A percentile compares a stretch with the other conserved stretches of the same genome.
Conservation (phyloP, 2,113 vertebrate species). For the Nannospalax galili region DNA sequence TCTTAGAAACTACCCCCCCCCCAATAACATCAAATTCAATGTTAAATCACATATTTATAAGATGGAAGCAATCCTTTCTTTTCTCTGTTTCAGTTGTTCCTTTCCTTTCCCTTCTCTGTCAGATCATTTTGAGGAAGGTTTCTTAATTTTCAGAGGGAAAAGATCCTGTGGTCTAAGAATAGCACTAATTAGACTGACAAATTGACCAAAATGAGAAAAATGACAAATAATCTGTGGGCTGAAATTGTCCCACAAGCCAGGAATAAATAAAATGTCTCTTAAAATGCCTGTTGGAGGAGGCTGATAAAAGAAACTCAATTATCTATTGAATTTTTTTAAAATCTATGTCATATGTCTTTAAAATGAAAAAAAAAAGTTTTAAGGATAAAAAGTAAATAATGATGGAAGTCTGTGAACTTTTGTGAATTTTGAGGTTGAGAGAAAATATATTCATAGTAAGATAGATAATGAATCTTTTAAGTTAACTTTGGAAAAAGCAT, state of each 20-base stretch:
- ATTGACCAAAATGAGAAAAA: conserved; percentile 81
- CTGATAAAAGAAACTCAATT: conserved; percentile 77
- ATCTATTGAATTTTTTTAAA: conserved; percentile 60
- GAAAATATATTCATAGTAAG: conserved; percentile 17
- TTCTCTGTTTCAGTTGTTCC: background rate
- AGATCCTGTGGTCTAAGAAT: conserved; percentile 61
- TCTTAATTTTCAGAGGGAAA: conserved; percentile 68
- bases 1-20: too few species aligned
- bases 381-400: conserved; percentile 31
- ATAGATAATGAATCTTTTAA: background rate
- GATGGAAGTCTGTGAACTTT: conserved; percentile 22
- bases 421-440: conserved; percentile 14
- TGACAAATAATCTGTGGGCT: conserved; percentile 83
- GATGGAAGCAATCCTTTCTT: background rate
- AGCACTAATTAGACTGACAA: conserved; percentile 80
- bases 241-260: conserved; percentile 79
- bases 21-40: background rate
- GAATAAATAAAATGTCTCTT: conserved; percentile 83
- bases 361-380: conserved; percentile 12
- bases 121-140: conserved; percentile 39
- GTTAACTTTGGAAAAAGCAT: background rate
- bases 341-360: conserved; percentile 69
- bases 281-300: conserved; percentile 79
- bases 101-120: background rate
- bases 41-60: background rate